A percentile compares a stretch with the other conserved stretches of the same genome.
Evolutionary conservation across 2,888 invertebrate genomes (phyloP).

Genomic region (Rhamphomyia laevipes): DNA sequence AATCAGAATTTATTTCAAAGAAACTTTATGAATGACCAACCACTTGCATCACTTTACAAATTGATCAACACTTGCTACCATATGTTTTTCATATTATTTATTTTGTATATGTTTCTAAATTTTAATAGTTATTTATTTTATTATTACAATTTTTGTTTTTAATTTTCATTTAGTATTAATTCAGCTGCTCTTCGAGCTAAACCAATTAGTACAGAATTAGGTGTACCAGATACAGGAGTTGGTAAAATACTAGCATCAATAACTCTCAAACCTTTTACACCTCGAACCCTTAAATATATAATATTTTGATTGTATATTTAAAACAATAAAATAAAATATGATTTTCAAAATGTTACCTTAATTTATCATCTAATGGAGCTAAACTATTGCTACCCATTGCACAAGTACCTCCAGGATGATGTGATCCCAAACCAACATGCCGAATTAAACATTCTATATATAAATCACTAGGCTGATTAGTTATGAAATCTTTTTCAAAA

Average conservation of each 20-base stretch:
- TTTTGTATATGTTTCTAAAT: too few relatives aligned
- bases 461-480: constrained; percentile 36
- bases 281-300: constrained; percentile 51
- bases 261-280: constrained; percentile 52
- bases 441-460: constrained; percentile 54
- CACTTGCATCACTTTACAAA: too few relatives aligned
- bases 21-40: too few relatives aligned
- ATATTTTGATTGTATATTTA: not conserved
- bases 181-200: constrained; percentile 55
- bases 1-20: too few relatives aligned
- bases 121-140: too few relatives aligned
- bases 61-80: too few relatives aligned
- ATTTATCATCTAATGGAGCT: constrained; percentile 43
- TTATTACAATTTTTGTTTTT: not conserved
- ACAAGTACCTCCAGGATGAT: constrained; percentile 72
- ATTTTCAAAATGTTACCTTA: constrained; percentile 40
- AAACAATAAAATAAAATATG: too few relatives aligned
- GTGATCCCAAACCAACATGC: constrained; percentile 54
- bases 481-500: constrained; percentile 37
- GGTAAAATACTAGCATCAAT: constrained; percentile 76
- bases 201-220: constrained; percentile 54
- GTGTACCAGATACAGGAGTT: constrained; percentile 61
- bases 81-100: too few relatives aligned
- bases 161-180: constrained; percentile 22
- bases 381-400: constrained; percentile 40